Conservation (phyloP, 2,888 invertebrate genomes). For the Drosophila engyochracea region DNA sequence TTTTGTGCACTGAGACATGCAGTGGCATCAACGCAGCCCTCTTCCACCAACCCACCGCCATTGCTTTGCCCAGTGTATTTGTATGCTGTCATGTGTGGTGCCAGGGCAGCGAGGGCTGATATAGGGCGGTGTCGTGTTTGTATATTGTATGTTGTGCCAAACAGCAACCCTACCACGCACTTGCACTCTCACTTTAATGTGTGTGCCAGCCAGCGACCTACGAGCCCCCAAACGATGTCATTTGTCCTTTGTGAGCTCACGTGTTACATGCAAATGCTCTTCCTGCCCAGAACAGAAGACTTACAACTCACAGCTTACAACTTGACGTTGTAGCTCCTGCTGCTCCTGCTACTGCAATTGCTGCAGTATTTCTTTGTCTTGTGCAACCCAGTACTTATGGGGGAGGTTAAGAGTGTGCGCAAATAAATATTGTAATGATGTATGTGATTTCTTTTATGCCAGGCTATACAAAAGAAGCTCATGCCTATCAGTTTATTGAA, state of each 20-base stretch:
- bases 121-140: constrained; percentile 18
- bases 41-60: constrained; percentile 10
- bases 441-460: constrained; percentile 73
- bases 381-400: constrained; percentile 21
- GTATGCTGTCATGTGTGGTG: constrained; percentile 54
- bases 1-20: constrained; percentile 70
- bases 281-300: constrained; percentile 60
- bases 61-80: constrained; percentile 40
- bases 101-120: constrained; percentile 7
- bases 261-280: constrained; percentile 78
- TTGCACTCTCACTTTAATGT: constrained; percentile 78
- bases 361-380: constrained; percentile 48
- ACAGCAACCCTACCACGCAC: constrained; percentile 52
- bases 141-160: constrained; percentile 36
- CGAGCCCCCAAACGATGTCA: constrained; percentile 73
- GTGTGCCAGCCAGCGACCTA: constrained; percentile 68
- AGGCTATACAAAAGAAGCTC: constrained; percentile 50
- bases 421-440: constrained; percentile 81
- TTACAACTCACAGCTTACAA: constrained; percentile 53
- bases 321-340: constrained; percentile 33
- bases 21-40: constrained; percentile 41
- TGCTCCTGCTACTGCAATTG: constrained; percentile 23
- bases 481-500: constrained; percentile 74
- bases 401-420: constrained; percentile 61
- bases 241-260: constrained; percentile 78